Evolutionary conservation across 2,113 vertebrate genomes (phyloP).

Genomic region (Sisor rabdophorus): DNA sequence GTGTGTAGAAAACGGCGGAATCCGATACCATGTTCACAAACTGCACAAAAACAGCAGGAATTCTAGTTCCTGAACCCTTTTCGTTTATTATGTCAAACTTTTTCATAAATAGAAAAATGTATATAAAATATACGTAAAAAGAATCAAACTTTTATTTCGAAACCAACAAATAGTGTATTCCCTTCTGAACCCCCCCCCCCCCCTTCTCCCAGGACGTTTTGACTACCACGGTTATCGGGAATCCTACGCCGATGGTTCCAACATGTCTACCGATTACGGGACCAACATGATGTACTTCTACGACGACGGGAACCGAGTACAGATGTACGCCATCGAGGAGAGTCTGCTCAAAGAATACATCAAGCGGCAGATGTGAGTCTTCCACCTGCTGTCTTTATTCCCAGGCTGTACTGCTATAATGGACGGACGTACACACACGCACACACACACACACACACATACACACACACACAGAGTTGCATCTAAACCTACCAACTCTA

Average conservation of each 20-base stretch:
- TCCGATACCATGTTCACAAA: not conserved
- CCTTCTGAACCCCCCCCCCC: too few species aligned
- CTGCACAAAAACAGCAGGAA: not conserved
- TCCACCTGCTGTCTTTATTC: not conserved
- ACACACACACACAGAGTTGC: not conserved
- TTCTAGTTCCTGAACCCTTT: too few species aligned
- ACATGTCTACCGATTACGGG: constrained; percentile 69
- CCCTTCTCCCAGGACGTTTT: constrained; percentile 80
- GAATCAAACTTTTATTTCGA: too few species aligned
- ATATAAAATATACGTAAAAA: too few species aligned
- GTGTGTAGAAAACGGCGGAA: not conserved
- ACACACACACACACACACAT: not conserved
- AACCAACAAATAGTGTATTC: too few species aligned
- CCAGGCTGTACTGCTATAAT: not conserved
- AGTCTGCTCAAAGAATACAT: constrained; percentile 92
- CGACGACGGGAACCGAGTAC: constrained; percentile 81
- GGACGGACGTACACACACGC: not conserved
- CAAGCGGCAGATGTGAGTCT: constrained; percentile 92
- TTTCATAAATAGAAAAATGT: too few species aligned
- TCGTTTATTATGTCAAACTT: too few species aligned
- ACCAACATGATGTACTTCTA: constrained; percentile 91
- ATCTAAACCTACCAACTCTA: too few species aligned
- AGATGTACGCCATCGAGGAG: constrained; percentile 91
- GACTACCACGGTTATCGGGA: constrained; percentile 79
- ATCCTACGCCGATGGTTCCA: constrained; percentile 70